Base-by-base conservation (phyloP, 2,797 vertebrate genomes). In the Phalloptychus januarius region DNA sequence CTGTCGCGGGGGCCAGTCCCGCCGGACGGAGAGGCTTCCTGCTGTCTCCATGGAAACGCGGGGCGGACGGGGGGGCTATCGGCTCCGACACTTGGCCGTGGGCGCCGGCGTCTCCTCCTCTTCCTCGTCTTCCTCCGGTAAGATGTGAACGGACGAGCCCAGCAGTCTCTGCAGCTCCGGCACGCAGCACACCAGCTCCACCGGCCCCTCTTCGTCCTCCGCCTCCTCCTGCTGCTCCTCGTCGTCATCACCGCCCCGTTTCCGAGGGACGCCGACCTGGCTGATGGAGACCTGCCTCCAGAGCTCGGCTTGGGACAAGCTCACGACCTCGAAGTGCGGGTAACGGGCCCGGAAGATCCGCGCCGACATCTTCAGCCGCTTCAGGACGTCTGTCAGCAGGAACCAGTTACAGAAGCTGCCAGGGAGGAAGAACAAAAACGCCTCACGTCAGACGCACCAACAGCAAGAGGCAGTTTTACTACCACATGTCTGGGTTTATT, bases 371-470 rank as follows among this genome's bases (percentile, higher is more conserved):
- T 99, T 99, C 84, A 99, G 95, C 8, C 97, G 95, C 94, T 98
- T 98, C 56, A 99, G 95, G 82, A 99, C 97, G 0, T 99, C 98
- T 0, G 95, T 92, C 91, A 99, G 96, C 75, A 99, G 95, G 93
- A 99, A 98, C 98, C 98, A 99, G 95, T 99, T 99, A 90, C 97
- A 97, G 86, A 97, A 98, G 77, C 98, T 99, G 93, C 28, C 54
- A 10, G 48, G 2, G 20, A 50, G 48, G 48, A 50, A 23, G 56
- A 61, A 74, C 50, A 50, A 38, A 79, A 79, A 75, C 1, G 28
- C 31, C 33, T 23, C 61, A 71, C 20, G 50, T 89, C 54, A 85
- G 46, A 20, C 13, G 3, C n/a, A 23, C 1, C 7, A 2, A 3
- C 11, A 33, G 33, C 61, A 40, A 5, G 8, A 11, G 52, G 1